A percentile compares a stretch with the other conserved stretches of the same genome.
Evolutionary conservation across 37 sponge, comb jelly and placozoan genomes (phyloP).

Genomic region (Aphrocallistes beatrix): DNA sequence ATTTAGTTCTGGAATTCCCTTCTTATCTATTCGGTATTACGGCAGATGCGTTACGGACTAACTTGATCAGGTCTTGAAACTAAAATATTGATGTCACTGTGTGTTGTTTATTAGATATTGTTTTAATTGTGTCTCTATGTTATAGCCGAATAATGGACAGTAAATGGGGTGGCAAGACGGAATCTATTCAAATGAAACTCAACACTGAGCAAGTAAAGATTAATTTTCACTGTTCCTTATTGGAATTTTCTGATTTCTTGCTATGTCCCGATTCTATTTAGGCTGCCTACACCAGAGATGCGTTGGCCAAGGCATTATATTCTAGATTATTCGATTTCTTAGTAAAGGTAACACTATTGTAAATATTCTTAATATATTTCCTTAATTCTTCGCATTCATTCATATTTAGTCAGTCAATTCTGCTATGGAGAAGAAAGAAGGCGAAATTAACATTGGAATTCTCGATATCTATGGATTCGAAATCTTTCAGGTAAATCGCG

Average conservation of each 20-base stretch:
- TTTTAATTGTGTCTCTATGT: not conserved
- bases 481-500: conserved; percentile 67
- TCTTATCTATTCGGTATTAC: conserved; percentile 79
- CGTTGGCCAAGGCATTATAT: conserved; percentile 91
- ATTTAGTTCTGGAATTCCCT: conserved; percentile 81
- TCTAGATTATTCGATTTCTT: conserved; percentile 86
- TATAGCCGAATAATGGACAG: conserved; percentile 79
- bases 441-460: conserved; percentile 67
- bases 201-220: conserved; percentile 61
- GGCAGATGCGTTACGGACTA: conserved; percentile 49
- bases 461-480: conserved; percentile 97
- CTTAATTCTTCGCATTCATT: not conserved
- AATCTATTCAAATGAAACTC: conserved; percentile 66
- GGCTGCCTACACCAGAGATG: conserved; percentile 81
- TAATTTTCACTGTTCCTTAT: not conserved
- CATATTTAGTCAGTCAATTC: conserved; percentile 55
- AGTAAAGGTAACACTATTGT: conserved; percentile 45
- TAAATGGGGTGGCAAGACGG: conserved; percentile 89
- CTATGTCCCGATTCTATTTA: too few species aligned
- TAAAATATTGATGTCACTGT: not conserved
- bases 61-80: conserved; percentile 46
- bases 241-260: too few species aligned
- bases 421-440: conserved; percentile 68
- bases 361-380: not conserved
- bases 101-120: not conserved